These are phyloP conservation scores for Callocephalon fimbriatum DNA, from an alignment of 2,113 vertebrate genomes.

Conservation along the genomic window DNA sequence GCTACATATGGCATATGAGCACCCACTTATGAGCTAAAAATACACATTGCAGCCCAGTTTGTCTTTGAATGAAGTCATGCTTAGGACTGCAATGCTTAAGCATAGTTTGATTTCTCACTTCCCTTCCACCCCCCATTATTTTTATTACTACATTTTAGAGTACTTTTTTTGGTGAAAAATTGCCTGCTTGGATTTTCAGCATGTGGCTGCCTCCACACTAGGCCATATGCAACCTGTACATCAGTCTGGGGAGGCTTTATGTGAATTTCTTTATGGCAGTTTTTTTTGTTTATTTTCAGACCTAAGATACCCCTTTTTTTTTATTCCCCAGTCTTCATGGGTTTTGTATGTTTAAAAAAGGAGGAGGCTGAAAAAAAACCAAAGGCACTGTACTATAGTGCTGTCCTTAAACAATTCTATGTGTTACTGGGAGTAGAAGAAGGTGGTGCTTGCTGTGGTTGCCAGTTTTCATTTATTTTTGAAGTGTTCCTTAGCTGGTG, in stretches of 20 bases:
- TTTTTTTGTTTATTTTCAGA: neutral
- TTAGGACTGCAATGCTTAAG: neutral
- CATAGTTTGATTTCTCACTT: neutral
- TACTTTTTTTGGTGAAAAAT: neutral
- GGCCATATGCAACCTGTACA: neutral
- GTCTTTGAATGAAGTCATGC: constrained; percentile 60
- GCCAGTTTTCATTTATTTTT: neutral
- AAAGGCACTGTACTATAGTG: neutral
- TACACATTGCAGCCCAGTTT: constrained; percentile 41
- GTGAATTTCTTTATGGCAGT: neutral
- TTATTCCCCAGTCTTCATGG: neutral
- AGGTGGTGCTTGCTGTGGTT: neutral
- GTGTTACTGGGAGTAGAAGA: neutral
- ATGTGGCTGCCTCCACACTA: neutral
- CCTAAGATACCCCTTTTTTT: neutral
- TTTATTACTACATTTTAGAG: neutral
- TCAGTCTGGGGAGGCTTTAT: neutral
- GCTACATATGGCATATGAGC: constrained; percentile 66
- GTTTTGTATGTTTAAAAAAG: neutral
- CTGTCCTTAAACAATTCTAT: neutral
- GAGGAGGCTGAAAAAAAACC: neutral
- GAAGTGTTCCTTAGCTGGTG: neutral
- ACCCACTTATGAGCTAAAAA: constrained; percentile 75
- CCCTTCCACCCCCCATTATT: rapidly evolving
- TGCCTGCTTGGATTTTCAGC: neutral